These are phyloP conservation scores for Tinamus major DNA, from an alignment of 2,797 vertebrate genomes.

Conservation along the genomic window DNA sequence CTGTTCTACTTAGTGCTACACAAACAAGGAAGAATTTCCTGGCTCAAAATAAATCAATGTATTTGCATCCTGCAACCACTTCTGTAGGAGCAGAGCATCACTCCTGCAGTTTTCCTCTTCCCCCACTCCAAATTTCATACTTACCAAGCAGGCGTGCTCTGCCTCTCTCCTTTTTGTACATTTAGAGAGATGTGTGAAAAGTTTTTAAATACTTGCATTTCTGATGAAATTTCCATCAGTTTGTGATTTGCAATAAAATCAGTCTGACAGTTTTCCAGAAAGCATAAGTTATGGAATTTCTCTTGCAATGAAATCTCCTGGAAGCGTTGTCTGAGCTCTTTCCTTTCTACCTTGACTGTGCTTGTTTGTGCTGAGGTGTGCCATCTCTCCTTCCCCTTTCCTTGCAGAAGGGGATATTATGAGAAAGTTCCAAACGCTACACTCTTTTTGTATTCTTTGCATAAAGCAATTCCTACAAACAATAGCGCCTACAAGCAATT, in stretches of 20 bases:
- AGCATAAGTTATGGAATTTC: background rate
- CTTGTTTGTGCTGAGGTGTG: background rate
- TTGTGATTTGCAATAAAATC: constrained; percentile 26
- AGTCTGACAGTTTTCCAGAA: constrained; percentile 5
- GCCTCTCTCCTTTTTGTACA: background rate
- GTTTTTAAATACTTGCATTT: background rate
- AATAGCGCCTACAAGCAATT: constrained; percentile 15
- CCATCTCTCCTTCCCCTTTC: background rate
- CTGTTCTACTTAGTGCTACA: background rate
- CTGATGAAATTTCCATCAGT: background rate
- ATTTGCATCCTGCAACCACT: background rate
- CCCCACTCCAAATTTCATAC: background rate
- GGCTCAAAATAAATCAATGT: background rate
- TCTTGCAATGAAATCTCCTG: background rate
- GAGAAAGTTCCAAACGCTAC: background rate
- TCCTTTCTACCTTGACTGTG: background rate
- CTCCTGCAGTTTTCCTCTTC: background rate
- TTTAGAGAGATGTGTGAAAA: background rate
- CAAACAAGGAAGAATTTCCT: background rate
- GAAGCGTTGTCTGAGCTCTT: background rate
- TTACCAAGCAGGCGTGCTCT: background rate
- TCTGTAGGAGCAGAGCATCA: background rate
- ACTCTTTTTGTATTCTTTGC: constrained; percentile 16
- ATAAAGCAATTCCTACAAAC: constrained; percentile 37
- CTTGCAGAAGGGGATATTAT: background rate